Evolutionary conservation across 2,113 vertebrate genomes (phyloP).

Genomic region (Cyanoderma ruficeps): DNA sequence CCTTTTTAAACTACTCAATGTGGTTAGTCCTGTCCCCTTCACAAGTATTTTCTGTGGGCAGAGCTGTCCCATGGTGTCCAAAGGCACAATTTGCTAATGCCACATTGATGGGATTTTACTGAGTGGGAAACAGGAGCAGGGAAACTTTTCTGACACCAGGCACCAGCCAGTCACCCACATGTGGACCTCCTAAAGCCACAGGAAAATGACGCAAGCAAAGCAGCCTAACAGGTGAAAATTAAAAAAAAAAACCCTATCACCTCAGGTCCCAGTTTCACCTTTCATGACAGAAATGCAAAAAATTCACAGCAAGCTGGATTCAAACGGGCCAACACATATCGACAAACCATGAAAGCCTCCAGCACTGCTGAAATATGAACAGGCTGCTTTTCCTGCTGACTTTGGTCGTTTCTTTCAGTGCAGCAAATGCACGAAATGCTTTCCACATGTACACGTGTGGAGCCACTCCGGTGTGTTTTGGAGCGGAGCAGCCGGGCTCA

Average conservation of each 20-base stretch:
- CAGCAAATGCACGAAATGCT: not conserved
- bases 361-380: not conserved
- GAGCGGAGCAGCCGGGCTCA: not conserved
- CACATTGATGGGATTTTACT: not conserved
- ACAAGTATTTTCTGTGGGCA: not conserved
- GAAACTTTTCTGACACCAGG: not conserved
- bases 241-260: no score
- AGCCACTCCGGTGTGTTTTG: not conserved
- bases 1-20: not conserved
- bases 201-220: not conserved
- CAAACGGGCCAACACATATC: not conserved
- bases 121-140: not conserved
- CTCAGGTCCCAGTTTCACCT: not conserved
- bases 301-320: not conserved
- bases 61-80: not conserved
- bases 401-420: not conserved
- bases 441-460: fast-evolving
- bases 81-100: not conserved
- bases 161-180: not conserved
- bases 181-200: not conserved
- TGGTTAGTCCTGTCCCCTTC: not conserved
- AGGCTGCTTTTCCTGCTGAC: not conserved
- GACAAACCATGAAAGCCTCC: not conserved
- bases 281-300: not conserved
- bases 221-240: not conserved